Evolutionary conservation across 2,113 vertebrate species (phyloP), one percentile per base, ranked within the genome.

Genomic region (Pollachius pollachius): DNA sequence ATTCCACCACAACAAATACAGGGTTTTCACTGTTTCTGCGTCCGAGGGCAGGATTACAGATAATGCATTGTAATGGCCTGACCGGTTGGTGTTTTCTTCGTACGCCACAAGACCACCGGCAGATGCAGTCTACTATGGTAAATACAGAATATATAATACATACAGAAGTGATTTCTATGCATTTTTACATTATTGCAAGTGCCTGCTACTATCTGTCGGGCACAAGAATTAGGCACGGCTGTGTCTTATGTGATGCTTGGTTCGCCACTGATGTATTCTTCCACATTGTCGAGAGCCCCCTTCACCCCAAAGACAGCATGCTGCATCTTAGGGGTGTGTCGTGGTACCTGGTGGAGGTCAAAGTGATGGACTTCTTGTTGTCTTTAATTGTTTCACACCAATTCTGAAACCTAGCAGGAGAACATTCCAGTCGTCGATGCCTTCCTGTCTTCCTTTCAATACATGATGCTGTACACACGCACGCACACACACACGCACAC

Each of bases 41-140:
- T 76, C 69, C 65, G 30, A 59, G 60, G 72, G 74, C 79, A 63
- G 78, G 75, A 81, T 81, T 82, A 77, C 62, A 73, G 66, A 73
- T 65, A 65, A 73, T 68, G 62, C 61, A 25, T 70, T 65, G 81
- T 70, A 70, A 83, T 78, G 77, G 70, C 68, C 77, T 73, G 69
- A 64, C 70, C 76, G 72, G 81, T 76, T 78, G 30, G 30, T 67
- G 69, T 77, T 77, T 62, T 67, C 19, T 52, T 69, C 67, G 61
- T 74, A 48, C 41, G 12, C 8, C 5, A 48, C 8, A 48, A 48
- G 73, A 72, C 72, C 70, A 3, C 58, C 15, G 3, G 67, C 80
- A 70, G 52, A 63, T 67, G 9, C 27, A 69, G 48, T 64, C 75
- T 54, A 67, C 76, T 78, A 71, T 68, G 54, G 69, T 67, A 70